Base-by-base conservation (phyloP, 2,888 invertebrate species). In the Drosophila picticornis region DNA sequence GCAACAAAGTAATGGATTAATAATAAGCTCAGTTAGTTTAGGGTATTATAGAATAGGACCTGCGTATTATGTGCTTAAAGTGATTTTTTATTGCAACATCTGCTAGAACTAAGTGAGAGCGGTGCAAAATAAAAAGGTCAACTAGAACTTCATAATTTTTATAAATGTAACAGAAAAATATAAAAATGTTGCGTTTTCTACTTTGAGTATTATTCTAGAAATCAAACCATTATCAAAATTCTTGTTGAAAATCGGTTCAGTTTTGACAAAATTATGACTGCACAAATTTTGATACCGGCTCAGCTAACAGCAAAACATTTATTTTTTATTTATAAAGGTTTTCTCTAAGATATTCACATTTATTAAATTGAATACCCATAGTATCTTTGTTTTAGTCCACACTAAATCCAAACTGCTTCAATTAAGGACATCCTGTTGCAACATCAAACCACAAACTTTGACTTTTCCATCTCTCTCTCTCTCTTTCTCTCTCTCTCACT, bases 1-100 rank as follows among this genome's bases (percentile, higher is more conserved):
- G 69, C 38, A 73, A 40, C 70, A 59, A 76, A 74, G 46, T 72
- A 75, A 72, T 74, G 77, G 88, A 88, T 84, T 84, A 81, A 68
- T 77, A 67, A 66, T 75, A 83, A 77, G 79, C 83, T 57, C 51
- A 43, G 43, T 57, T 53, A 66, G 68, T 50, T 69, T 58, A 43
- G 50, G 40, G 53, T 16, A 55, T 59, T 60, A 59, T 27, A 27
- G 46, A 19, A 48, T 34, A 60, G 13, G 38, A 50, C 60, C 61
- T 61, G 59, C 19, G 29, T 46, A 51, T 58, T 46, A 38, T n/a
- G 31, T 43, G 64, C 64, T 57, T 55, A 43, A 27, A 61, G 40
- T 5, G 29, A 11, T 27, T 25, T 60, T 50, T 56, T 38, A 58
- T 29, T 27, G 58, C 29, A 61, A 19, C 67, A 68, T 53, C 34